phyloP scores from a whole-genome alignment of 2,113 vertebrate species.

The Craseonycteris thonglongyai region DNA sequence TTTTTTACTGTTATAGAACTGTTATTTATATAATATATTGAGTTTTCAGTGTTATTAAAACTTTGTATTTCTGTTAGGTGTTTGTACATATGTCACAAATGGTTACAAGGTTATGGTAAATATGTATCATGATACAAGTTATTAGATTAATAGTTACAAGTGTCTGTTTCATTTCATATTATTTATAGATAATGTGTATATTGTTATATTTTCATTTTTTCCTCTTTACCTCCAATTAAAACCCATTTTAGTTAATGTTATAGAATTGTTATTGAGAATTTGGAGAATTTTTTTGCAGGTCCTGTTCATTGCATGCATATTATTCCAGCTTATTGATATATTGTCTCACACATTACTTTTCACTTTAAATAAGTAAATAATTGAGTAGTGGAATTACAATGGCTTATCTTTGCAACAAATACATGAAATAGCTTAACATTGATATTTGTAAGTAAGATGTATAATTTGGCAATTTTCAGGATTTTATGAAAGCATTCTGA shows the following conservation, averaged over 20 bases:
- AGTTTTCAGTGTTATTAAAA: background rate
- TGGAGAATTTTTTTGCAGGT: background rate
- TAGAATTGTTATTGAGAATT: background rate
- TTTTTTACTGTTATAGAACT: background rate
- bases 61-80: background rate
- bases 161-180: background rate
- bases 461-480: constrained; percentile 31
- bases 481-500: constrained; percentile 4
- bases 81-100: no score
- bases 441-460: constrained; percentile 45
- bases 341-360: background rate
- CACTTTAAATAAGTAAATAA: background rate
- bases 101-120: no score
- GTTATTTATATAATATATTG: background rate
- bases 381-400: background rate
- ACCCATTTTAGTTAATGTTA: background rate
- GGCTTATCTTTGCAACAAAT: background rate
- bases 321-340: background rate
- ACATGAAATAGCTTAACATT: background rate
- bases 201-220: background rate
- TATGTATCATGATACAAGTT: constrained; percentile 59
- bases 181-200: constrained; percentile 1
- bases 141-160: constrained; percentile 19
- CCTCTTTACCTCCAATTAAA: background rate
- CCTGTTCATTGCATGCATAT: background rate